These are phyloP conservation scores for Pantherophis guttatus DNA, from an alignment of 2,113 vertebrate species.

Conservation along the genomic window DNA sequence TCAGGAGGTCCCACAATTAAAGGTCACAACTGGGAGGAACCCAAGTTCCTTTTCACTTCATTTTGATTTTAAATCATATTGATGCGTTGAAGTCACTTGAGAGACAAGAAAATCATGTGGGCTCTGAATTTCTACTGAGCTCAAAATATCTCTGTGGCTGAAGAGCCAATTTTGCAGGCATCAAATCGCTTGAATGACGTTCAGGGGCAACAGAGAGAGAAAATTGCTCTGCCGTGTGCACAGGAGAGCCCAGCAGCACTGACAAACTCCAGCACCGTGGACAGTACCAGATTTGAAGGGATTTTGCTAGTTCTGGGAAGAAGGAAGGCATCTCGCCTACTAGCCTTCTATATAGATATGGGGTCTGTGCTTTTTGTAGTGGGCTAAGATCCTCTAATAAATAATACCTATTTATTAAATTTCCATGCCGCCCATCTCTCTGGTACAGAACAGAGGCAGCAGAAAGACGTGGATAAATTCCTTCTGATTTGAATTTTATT, in stretches of 20 bases:
- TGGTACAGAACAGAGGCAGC: not conserved
- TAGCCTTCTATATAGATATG: not conserved
- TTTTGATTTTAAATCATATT: slow-evolving; percentile 59
- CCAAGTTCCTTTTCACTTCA: slow-evolving; percentile 50
- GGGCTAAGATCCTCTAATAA: not conserved
- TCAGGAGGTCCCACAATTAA: slow-evolving; percentile 13
- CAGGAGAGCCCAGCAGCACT: not conserved
- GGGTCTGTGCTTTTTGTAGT: not conserved
- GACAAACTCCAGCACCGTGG: not conserved
- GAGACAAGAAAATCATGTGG: slow-evolving; percentile 64
- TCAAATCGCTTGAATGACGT: slow-evolving; percentile 6
- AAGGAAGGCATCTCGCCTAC: not conserved
- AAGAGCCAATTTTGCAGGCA: not conserved
- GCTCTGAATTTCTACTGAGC: slow-evolving; percentile 63
- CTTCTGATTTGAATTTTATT: not conserved
- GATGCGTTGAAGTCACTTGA: slow-evolving; percentile 59
- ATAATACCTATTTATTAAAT: not conserved
- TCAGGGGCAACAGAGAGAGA: not conserved
- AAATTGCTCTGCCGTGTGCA: not conserved
- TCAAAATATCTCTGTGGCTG: slow-evolving; percentile 62
- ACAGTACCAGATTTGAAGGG: not conserved
- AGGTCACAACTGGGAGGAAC: slow-evolving; percentile 42
- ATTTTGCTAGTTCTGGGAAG: not conserved
- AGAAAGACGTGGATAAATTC: not conserved
- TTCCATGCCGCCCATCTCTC: not conserved